Evolutionary conservation across 2,797 vertebrate species (phyloP).

Genomic region (Pangasius djambal): DNA sequence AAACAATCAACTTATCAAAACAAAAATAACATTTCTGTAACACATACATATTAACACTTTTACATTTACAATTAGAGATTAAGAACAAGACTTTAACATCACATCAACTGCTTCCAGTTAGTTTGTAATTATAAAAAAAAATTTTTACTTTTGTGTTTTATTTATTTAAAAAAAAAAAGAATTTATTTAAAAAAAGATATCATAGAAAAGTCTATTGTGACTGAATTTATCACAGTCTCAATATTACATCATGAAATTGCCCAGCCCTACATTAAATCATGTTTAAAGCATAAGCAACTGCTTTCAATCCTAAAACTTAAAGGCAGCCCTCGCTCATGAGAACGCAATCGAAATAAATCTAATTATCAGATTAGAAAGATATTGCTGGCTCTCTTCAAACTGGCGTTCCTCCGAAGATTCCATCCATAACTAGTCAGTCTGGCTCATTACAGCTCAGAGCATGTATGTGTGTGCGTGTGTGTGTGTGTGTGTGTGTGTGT

Average conservation of each 20-base stretch:
- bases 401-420: neutral
- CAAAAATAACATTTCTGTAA: neutral
- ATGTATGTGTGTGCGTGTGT: neutral
- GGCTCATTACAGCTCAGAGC: neutral
- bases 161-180: too few species aligned
- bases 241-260: neutral
- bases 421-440: neutral
- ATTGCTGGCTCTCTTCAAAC: conserved; percentile 12
- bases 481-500: too few species aligned
- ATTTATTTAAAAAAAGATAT: neutral
- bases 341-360: conserved; percentile 5
- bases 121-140: neutral
- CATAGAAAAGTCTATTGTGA: neutral
- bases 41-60: neutral
- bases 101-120: too few species aligned
- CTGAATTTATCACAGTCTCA: neutral
- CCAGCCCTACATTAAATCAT: neutral
- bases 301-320: neutral
- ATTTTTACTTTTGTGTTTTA: neutral
- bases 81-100: neutral
- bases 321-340: neutral
- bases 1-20: neutral
- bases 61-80: neutral
- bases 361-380: conserved; percentile 12
- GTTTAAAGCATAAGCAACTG: neutral